Evolutionary conservation across 2,888 invertebrate species (phyloP), one percentile per base, ranked within the genome.

Genomic region (Parasteatoda lunata): DNA sequence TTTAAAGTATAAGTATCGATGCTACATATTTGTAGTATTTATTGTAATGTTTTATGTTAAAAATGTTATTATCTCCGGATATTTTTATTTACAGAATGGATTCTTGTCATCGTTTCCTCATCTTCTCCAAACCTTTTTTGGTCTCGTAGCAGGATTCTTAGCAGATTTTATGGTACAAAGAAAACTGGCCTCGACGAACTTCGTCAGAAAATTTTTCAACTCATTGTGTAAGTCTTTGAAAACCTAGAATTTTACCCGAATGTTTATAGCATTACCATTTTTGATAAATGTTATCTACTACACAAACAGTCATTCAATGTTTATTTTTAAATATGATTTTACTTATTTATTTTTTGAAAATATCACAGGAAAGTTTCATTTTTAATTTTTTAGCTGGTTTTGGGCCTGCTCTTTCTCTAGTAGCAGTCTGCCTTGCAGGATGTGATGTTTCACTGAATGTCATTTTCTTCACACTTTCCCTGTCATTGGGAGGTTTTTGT

Each of bases 391-490:
- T 30, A 76, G 76, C 59, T 4, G 13, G 59, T 45, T 59, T 76
- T 7, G 76, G 94, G 13, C 96, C 96, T 0, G 96, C 95, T 13
- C 90, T 93, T 0, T 94, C 95, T 0, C 91, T 96, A 13, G 92
- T 95, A 5, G 71, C 93, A 0, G 92, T 96, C 48, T 94, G 95
- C 0, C 95, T 95, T 91, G 94, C 95, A n/a, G 95, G 94, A 0
- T 95, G 95, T 91, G 94, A 96, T 93, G 94, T 95, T 64, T 94
- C 94, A 90, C 93, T 95, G 68, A 96, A 97, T 0, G 94, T 97
- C 15, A 94, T 94, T 48, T 93, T 97, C 52, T 92, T 97, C 66
- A 94, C 95, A 0, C 90, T 95, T 49, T 95, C 96, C 0, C 95
- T 96, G 0, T 95, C 96, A 0, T 93, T 95, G 4, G 96, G 96